These are phyloP conservation scores for Lacerta agilis DNA, from an alignment of 2,797 vertebrate genomes.

Conservation along the genomic window DNA sequence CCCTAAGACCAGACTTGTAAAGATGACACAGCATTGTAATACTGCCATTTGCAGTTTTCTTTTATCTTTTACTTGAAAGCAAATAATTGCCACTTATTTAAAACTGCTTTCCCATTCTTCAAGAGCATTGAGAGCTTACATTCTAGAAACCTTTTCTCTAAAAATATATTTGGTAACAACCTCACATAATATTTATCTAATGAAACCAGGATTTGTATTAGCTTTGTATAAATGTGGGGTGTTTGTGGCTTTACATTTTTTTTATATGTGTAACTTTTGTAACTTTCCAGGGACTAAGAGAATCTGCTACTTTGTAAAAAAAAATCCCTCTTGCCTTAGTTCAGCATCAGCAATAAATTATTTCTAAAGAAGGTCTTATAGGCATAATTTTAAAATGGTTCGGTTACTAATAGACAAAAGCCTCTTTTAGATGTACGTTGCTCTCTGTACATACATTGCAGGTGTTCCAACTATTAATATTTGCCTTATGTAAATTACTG, in stretches of 20 bases:
- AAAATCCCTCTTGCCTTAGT: slow-evolving; percentile 75
- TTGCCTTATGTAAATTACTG: slow-evolving; percentile 84
- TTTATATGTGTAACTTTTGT: slow-evolving; percentile 78
- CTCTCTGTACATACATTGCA: slow-evolving; percentile 80
- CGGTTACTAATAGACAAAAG: slow-evolving; percentile 67
- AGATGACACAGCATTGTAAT: slow-evolving; percentile 56
- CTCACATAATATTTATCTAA: slow-evolving; percentile 73
- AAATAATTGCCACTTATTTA: slow-evolving; percentile 71
- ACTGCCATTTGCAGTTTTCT: slow-evolving; percentile 70
- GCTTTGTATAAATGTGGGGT: slow-evolving; percentile 76
- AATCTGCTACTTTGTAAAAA: slow-evolving; percentile 74
- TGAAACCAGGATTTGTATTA: slow-evolving; percentile 76
- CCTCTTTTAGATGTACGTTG: slow-evolving; percentile 76
- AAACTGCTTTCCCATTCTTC: slow-evolving; percentile 67
- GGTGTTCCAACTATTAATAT: slow-evolving; percentile 80
- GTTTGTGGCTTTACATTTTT: slow-evolving; percentile 72
- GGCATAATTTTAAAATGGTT: slow-evolving; percentile 68
- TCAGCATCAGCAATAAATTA: slow-evolving; percentile 82
- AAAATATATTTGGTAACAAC: slow-evolving; percentile 77
- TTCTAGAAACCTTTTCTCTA: slow-evolving; percentile 74
- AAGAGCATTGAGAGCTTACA: slow-evolving; percentile 63
- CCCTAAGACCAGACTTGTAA: slow-evolving; percentile 9
- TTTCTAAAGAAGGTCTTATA: slow-evolving; percentile 75
- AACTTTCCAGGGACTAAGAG: slow-evolving; percentile 75
- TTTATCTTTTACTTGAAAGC: slow-evolving; percentile 77